Evolutionary conservation across 2,113 vertebrate species (phyloP), one percentile per base, ranked within the genome.

Genomic region (Hiodon alosoides): DNA sequence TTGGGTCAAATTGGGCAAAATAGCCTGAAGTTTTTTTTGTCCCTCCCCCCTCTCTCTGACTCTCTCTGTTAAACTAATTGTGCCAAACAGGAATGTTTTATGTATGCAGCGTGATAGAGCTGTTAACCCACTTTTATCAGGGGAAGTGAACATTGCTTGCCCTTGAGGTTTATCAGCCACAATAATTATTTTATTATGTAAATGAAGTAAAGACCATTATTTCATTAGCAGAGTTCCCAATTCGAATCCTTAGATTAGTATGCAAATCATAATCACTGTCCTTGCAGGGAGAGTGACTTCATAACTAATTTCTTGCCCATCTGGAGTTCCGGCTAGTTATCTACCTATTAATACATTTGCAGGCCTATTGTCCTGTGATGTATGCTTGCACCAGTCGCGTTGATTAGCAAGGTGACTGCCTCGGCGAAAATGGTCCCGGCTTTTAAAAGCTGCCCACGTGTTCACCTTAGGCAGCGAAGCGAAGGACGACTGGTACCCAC

Each of bases 181-280:
- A 83, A 86, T 91, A 88, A 91, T 92, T 89, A 90, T 92, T 91
- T 88, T 90, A 90, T 89, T 89, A 92, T 92, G 91, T 83, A 90
- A 92, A 92, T 92, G 87, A 90, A 82, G 75, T 70, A 61, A 60
- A 72, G 77, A 2, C 85, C 81, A 89, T 91, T 92, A 91, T 92
- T 92, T 91, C 87, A 92, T 92, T 92, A 91, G 87, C 70, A 71
- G 81, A 79, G 85, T 81, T 84, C 87, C 77, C 87, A 89, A 90
- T 91, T 86, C 81, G 81, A 80, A 83, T 81, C 85, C 87, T 58
- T 80, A 67, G 87, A 90, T 92, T 91, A 91, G 88, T 88, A 92
- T 91, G 89, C 91, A 90, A 78, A 85, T 83, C 75, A 80, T 76
- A 65, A 72, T 72, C 69, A 72, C 77, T 81, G 80, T 84, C 81